A percentile compares a stretch with the other conserved stretches of the same genome.
Conservation (phyloP, 1,140 invertebrate species). For the Cotesia chilonis region DNA sequence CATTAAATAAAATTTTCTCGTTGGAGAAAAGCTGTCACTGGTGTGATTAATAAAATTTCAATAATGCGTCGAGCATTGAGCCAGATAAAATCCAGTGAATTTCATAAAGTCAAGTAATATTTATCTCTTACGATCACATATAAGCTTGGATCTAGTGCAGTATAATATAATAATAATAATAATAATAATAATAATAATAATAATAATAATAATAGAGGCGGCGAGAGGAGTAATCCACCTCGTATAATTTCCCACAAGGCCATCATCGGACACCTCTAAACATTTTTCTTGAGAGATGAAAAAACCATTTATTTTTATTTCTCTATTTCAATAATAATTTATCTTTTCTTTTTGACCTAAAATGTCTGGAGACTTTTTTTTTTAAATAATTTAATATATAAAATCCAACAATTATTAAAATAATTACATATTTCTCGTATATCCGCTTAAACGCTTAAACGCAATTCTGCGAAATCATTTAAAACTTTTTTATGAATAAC, state of each 20-base stretch:
- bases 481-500: slow-evolving; percentile 2
- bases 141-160: slow-evolving; percentile 2
- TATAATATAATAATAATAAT: no score
- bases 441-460: no score
- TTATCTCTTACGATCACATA: background rate
- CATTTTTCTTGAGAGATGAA: background rate
- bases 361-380: background rate
- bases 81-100: no score
- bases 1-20: no score
- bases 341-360: background rate
- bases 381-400: background rate
- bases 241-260: slow-evolving; percentile 30
- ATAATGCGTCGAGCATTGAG: no score
- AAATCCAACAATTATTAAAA: slow-evolving; percentile 6
- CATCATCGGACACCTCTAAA: slow-evolving; percentile 11
- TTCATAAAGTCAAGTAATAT: background rate
- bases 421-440: slow-evolving; percentile 7
- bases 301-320: slow-evolving; percentile 10
- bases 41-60: no score
- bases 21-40: no score
- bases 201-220: no score
- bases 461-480: background rate
- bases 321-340: background rate
- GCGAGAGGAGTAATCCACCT: background rate
- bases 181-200: no score